Percentiles rank a stretch among this genome's conserved stretches.
These are phyloP conservation scores for Oceanodroma tethys DNA, from an alignment of 2,113 vertebrate genomes.

Conservation along the genomic window DNA sequence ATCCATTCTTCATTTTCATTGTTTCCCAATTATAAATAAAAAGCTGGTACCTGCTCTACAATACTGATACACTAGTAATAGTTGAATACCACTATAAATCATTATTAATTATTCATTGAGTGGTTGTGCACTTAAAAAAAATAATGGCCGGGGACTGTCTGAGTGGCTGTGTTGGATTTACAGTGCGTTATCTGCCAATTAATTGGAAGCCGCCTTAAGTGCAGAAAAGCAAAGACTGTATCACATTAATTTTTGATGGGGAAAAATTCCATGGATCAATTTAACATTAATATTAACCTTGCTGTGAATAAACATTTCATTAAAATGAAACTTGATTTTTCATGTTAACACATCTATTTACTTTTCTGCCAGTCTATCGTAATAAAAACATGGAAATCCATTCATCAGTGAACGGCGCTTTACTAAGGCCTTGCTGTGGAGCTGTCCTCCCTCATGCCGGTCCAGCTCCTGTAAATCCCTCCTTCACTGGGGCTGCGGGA, in stretches of 20 bases:
- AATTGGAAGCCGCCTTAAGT: not conserved
- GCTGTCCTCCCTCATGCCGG: not conserved
- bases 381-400: not conserved
- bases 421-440: not conserved
- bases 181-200: not conserved
- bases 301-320: constrained; percentile 38
- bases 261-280: constrained; percentile 27
- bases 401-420: not conserved
- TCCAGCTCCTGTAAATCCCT: not conserved
- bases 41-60: not conserved
- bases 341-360: not conserved
- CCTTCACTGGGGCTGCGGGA: not conserved
- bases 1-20: not conserved
- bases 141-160: not conserved
- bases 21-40: not conserved
- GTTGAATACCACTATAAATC: not conserved
- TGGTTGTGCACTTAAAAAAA: not conserved
- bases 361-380: not conserved
- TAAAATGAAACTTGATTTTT: not conserved
- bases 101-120: not conserved
- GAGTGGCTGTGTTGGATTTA: constrained; percentile 25
- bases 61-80: not conserved
- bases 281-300: constrained; percentile 16
- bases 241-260: constrained; percentile 11
- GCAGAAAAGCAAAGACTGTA: not conserved